Conservation (phyloP, 2,888 invertebrate species). For the Epistrophe grossulariae region DNA sequence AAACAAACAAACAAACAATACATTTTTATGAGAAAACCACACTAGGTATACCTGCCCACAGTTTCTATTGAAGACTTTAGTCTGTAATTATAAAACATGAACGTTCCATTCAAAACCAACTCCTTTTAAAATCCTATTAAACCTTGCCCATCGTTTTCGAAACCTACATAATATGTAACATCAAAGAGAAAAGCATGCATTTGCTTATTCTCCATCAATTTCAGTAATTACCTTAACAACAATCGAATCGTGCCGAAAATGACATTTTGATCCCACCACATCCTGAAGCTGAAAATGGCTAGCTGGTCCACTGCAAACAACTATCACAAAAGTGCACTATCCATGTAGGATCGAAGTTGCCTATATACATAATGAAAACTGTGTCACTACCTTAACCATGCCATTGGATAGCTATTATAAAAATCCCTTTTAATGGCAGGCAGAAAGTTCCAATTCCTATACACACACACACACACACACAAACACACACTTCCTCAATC, state of each 20-base stretch:
- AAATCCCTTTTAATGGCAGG: constrained; percentile 32
- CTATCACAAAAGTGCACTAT: constrained; percentile 8
- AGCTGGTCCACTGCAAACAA: constrained; percentile 20
- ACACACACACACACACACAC: constrained; percentile 17
- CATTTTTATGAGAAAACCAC: neutral
- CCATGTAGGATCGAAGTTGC: neutral
- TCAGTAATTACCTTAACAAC: constrained; percentile 28
- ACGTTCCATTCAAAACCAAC: neutral
- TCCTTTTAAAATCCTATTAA: constrained; percentile 8
- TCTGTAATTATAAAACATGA: no score
- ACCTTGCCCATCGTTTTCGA: neutral
- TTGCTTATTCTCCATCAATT: constrained; percentile 15
- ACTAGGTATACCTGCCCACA: neutral
- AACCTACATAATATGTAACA: neutral
- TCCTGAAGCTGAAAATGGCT: neutral
- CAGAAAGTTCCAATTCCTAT: neutral
- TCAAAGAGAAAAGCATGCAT: neutral
- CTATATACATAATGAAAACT: neutral
- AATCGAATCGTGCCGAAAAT: constrained; percentile 35
- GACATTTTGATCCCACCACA: constrained; percentile 27
- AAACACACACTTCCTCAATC: constrained; percentile 21
- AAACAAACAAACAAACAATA: neutral
- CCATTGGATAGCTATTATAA: constrained; percentile 10
- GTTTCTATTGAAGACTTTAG: neutral
- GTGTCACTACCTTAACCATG: constrained; percentile 9